Conservation (phyloP, 2,113 vertebrate species). For the Sterrhoptilus dennistouni region DNA sequence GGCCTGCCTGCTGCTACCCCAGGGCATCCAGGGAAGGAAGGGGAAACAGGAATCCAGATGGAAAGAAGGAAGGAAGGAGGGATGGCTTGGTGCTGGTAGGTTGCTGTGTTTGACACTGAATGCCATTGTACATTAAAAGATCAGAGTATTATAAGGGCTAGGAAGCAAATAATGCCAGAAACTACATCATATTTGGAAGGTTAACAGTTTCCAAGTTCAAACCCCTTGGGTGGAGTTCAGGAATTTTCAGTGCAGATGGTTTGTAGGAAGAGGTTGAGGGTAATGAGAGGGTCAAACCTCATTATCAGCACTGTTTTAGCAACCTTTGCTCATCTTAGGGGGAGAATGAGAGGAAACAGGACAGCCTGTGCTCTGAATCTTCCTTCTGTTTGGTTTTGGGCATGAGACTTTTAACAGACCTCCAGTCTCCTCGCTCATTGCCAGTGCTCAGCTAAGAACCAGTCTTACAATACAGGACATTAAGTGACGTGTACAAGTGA, state of each 20-base stretch:
- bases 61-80: background rate
- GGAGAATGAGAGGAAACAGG: background rate
- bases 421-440: background rate
- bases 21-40: background rate
- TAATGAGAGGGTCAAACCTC: slow-evolving; percentile 8
- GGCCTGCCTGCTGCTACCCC: background rate
- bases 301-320: background rate
- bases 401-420: background rate
- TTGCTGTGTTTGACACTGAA: background rate
- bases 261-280: slow-evolving; percentile 1
- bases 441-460: background rate
- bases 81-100: background rate
- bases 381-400: background rate
- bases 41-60: background rate
- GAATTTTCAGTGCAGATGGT: slow-evolving; percentile 31
- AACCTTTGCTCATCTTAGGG: slow-evolving; percentile 1
- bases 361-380: background rate
- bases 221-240: background rate
- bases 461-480: too few relatives aligned
- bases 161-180: slow-evolving; percentile 9
- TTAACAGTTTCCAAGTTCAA: slow-evolving; percentile 27
- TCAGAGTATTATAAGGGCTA: background rate
- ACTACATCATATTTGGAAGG: slow-evolving; percentile 1
- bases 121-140: background rate
- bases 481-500: background rate